Conservation (phyloP, 2,113 vertebrate species). For the Hymenochirus boettgeri region DNA sequence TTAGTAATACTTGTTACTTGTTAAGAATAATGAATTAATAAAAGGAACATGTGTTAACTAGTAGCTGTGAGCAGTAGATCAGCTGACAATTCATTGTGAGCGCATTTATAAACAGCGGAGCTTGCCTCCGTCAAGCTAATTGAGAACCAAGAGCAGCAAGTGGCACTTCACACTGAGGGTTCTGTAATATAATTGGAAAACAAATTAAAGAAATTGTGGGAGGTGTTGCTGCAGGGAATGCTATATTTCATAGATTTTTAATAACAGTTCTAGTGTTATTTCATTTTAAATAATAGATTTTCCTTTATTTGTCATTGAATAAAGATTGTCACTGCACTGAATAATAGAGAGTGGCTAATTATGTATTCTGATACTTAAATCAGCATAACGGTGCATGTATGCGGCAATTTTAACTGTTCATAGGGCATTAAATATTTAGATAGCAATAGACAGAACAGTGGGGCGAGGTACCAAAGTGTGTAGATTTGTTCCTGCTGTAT, state of each 20-base stretch:
- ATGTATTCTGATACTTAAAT: conserved; percentile 33
- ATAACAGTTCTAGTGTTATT: conserved; percentile 31
- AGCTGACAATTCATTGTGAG: conserved; percentile 16
- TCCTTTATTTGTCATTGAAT: conserved; percentile 32
- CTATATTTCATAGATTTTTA: conserved; percentile 35
- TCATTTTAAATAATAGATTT: conserved; percentile 38
- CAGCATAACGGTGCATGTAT: conserved; percentile 2
- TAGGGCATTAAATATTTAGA: conserved; percentile 29
- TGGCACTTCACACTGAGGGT: conserved; percentile 22
- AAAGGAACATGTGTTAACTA: conserved; percentile 22
- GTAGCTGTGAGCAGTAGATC: conserved; percentile 9
- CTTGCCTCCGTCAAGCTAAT: conserved; percentile 29
- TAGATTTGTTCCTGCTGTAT: neutral
- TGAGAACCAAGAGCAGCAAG: conserved; percentile 24
- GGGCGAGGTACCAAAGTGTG: neutral
- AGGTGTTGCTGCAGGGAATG: conserved; percentile 28
- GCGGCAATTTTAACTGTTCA: conserved; percentile 11
- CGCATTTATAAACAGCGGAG: conserved; percentile 8
- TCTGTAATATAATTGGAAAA: conserved; percentile 39
- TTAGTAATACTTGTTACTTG: neutral
- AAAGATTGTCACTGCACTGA: conserved; percentile 29
- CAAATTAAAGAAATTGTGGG: conserved; percentile 38
- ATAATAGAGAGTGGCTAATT: conserved; percentile 33
- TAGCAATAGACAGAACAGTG: neutral
- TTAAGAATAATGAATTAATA: conserved; percentile 30